Evolutionary conservation across 1,140 invertebrate genomes (phyloP).

Genomic region (Aphaenogaster floridana): DNA sequence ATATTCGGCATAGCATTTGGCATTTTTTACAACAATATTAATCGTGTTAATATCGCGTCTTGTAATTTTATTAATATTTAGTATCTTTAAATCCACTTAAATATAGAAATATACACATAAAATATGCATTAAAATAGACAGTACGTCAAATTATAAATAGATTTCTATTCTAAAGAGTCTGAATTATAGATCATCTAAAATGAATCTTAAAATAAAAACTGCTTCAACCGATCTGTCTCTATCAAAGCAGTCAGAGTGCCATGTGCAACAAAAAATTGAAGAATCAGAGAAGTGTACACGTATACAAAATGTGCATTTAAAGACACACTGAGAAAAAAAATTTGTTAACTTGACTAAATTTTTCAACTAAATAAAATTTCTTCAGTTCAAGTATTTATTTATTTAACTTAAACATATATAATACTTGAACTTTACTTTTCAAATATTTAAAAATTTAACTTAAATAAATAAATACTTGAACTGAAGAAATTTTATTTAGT

Average conservation of each 20-base stretch:
- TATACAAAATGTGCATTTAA: not conserved
- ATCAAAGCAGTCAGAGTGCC: not conserved
- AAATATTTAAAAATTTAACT: no score
- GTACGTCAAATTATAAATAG: not conserved
- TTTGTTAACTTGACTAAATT: no score
- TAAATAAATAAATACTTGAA: no score
- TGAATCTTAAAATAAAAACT: not conserved
- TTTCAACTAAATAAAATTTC: no score
- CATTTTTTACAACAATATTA: not conserved
- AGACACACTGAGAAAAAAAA: not conserved
- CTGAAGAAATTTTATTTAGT: no score
- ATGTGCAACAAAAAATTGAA: not conserved
- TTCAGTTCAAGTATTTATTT: no score
- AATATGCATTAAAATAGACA: not conserved
- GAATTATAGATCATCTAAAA: no score
- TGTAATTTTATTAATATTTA: not conserved
- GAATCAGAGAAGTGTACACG: not conserved
- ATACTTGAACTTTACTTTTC: no score
- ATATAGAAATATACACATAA: not conserved
- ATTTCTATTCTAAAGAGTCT: not conserved
- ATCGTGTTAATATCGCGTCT: not conserved
- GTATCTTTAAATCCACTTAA: not conserved
- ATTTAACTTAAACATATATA: no score
- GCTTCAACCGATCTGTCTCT: not conserved
- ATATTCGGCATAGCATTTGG: not conserved